Evolutionary conservation across 2,797 vertebrate species (phyloP).

Genomic region (Myiotriccus ornatus): DNA sequence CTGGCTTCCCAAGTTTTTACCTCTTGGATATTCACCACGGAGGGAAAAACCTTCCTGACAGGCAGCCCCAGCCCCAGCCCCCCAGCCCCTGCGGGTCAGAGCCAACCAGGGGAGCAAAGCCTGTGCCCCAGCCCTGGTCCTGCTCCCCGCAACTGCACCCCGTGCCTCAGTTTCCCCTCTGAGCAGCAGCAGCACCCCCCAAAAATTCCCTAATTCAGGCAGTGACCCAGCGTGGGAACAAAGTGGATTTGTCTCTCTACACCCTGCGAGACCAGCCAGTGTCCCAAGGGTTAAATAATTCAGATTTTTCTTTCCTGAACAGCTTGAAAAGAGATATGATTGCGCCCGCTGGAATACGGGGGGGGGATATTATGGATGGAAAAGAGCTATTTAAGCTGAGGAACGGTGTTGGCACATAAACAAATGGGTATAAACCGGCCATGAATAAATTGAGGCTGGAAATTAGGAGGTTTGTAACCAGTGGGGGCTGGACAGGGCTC

Average conservation of each 20-base stretch:
- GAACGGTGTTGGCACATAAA: constrained; percentile 59
- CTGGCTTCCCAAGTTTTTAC: not conserved
- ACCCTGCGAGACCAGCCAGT: not conserved
- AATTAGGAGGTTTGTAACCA: constrained; percentile 37
- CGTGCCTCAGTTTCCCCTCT: constrained; percentile 1
- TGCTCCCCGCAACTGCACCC: accelerated
- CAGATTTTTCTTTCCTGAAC: constrained; percentile 58
- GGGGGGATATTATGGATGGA: constrained; percentile 32
- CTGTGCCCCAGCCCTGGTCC: not conserved
- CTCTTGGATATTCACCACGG: not conserved
- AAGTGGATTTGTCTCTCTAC: not conserved
- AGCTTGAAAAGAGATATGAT: constrained; percentile 66
- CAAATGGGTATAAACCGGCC: constrained; percentile 54
- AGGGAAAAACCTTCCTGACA: not conserved
- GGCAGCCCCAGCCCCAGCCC: not conserved
- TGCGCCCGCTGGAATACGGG: constrained; percentile 15
- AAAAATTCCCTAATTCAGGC: not conserved
- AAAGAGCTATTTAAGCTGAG: constrained; percentile 65
- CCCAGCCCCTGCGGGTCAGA: not conserved
- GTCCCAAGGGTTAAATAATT: constrained; percentile 62
- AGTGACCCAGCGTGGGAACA: not conserved
- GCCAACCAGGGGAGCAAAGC: not conserved
- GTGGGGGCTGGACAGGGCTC: not conserved
- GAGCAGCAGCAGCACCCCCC: not conserved
- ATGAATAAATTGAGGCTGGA: constrained; percentile 58